phyloP scores from a whole-genome alignment of 1,140 invertebrate species.

The Sinonovacula constricta region DNA sequence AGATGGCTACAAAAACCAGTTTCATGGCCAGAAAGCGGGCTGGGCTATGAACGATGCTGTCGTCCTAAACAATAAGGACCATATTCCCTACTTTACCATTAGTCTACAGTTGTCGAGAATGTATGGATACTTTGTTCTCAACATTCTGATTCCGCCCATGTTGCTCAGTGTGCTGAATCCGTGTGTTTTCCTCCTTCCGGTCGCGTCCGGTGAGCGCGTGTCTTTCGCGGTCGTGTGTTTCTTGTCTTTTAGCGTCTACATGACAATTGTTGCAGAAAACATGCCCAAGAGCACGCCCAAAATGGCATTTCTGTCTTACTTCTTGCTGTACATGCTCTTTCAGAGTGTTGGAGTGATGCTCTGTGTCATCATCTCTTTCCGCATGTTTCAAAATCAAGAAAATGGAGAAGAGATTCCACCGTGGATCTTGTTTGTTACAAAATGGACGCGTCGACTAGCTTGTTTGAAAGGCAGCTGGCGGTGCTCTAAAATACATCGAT shows the following conservation, averaged over 20 bases:
- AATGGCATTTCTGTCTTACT: constrained; percentile 70
- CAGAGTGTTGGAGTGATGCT: neutral
- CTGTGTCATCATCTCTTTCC: neutral
- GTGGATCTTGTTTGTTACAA: too few relatives aligned
- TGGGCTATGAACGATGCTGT: neutral
- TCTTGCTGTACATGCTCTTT: constrained; percentile 17
- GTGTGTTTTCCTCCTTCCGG: constrained; percentile 81
- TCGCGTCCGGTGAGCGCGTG: constrained; percentile 82
- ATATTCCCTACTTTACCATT: neutral
- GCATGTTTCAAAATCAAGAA: neutral
- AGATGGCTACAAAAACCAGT: neutral
- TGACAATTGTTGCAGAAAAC: constrained; percentile 81
- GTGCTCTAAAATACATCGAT: too few relatives aligned
- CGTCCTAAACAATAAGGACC: neutral
- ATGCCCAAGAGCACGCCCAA: constrained; percentile 81
- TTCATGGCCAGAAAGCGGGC: neutral
- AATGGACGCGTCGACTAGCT: too few relatives aligned
- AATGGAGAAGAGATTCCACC: neutral
- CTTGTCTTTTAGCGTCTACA: constrained; percentile 81
- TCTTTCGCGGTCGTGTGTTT: constrained; percentile 81
- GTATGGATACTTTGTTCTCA: constrained; percentile 78
- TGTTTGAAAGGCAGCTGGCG: too few relatives aligned
- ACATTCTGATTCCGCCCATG: constrained; percentile 81
- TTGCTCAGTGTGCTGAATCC: constrained; percentile 81
- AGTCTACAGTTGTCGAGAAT: neutral